Base-by-base conservation (phyloP, 1,140 invertebrate genomes). In the Brachionus paranguensis region DNA sequence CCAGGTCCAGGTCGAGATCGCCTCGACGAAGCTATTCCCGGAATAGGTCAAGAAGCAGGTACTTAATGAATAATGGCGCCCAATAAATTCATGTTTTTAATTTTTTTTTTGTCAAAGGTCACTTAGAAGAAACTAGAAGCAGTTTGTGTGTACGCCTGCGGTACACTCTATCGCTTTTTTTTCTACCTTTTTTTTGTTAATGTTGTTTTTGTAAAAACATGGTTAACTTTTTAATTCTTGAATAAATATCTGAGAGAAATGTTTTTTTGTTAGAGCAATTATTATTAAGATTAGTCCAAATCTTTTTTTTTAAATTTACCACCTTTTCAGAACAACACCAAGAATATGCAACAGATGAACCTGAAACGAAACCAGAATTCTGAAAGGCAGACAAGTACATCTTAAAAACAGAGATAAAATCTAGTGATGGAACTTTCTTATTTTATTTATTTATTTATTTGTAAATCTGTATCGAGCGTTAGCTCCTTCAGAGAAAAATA, bases 31-130 rank as follows among this genome's bases (percentile, higher is more conserved):
- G 72, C 43, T 76, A 76, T 50, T 76, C 72, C 2, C 47, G 72
- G 33, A 76, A 76, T 33, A 76, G 72, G 33, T 76, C 72, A 12
- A 76, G 72, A 50, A 76, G 72, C 70, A 74, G 70, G 70, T 74
- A 74, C 0, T 70, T 29, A 1, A 37, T 37, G 7, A 37, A 5
- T 37, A 7, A 37, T 37, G 2, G 27, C 27, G 27, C 33, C 3
- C 4, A 37, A 37, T 37, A 0, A 37, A 6, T 37, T 37, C 33
- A 37, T 37, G 4, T 37, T 37, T 37, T 37, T 37, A 7, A 0
- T 17, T 33, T 5, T 8, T 14, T 70, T 37, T n/a, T 70, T 68
- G 2, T 64, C 45, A 70, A 70, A 70, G 65, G 37, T 70, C 65
- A 41, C 27, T 70, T n/a, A 70, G 65, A 70, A 70, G 29, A 60